Evolutionary conservation across 2,113 vertebrate species (phyloP).

Genomic region (Lophotis ruficrista): DNA sequence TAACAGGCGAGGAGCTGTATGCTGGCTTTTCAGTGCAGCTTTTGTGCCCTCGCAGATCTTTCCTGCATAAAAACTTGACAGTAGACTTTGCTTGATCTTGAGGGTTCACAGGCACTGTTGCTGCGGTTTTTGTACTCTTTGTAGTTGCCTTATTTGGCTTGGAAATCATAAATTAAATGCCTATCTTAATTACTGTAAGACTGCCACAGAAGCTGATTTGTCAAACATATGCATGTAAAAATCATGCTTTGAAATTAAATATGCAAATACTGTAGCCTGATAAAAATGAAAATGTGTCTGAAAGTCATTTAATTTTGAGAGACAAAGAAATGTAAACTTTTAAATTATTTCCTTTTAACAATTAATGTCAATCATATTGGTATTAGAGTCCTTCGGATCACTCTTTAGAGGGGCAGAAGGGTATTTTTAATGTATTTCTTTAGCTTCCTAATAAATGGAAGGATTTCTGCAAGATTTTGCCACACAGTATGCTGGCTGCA

Average conservation of each 20-base stretch:
- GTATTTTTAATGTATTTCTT: background rate
- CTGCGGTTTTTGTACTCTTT: background rate
- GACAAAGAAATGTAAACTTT: background rate
- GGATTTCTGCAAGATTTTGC: slow-evolving; percentile 33
- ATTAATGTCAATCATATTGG: background rate
- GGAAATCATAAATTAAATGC: background rate
- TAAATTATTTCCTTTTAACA: background rate
- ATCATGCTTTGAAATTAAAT: background rate
- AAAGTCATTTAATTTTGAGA: background rate
- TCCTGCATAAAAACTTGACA: background rate
- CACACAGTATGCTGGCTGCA: slow-evolving; percentile 43
- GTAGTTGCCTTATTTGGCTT: background rate
- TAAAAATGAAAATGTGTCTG: slow-evolving; percentile 1
- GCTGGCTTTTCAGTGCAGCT: background rate
- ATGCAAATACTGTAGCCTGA: background rate
- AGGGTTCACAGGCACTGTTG: background rate
- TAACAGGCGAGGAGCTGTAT: background rate
- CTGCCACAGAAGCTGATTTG: background rate
- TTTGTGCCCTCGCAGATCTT: background rate
- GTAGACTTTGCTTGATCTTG: background rate
- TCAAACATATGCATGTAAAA: background rate
- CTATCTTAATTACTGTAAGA: background rate
- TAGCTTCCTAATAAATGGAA: slow-evolving; percentile 15
- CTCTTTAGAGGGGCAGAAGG: background rate
- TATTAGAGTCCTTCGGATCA: background rate